These are phyloP conservation scores for Pentalonia nigronervosa DNA, from an alignment of 1,140 invertebrate species.

Conservation along the genomic window DNA sequence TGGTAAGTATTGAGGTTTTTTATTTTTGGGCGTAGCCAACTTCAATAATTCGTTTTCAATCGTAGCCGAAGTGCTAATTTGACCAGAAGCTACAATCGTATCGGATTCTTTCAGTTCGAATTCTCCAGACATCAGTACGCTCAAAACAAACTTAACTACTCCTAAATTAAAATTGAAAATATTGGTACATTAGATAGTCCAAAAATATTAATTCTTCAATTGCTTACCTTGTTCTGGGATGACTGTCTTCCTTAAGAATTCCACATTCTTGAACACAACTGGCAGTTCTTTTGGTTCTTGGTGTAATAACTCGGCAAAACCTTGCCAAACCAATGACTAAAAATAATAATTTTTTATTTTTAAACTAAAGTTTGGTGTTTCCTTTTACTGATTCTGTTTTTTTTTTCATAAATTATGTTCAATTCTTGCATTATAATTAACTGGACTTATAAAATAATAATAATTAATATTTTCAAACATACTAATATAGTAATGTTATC, in stretches of 20 bases:
- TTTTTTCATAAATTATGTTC: not conserved
- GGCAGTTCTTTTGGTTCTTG: slow-evolving; percentile 78
- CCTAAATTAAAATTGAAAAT: slow-evolving; percentile 61
- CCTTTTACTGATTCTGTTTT: not conserved
- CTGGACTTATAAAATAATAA: not conserved
- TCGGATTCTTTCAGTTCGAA: slow-evolving; percentile 92
- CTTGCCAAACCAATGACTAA: slow-evolving; percentile 85
- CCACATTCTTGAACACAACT: slow-evolving; percentile 84
- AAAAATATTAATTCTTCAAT: not conserved
- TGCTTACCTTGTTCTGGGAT: slow-evolving; percentile 75
- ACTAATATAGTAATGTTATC: not conserved
- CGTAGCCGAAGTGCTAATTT: slow-evolving; percentile 73
- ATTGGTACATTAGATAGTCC: not conserved
- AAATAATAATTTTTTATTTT: slow-evolving; percentile 58
- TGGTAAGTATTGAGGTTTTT: slow-evolving; percentile 69
- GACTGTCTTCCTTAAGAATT: slow-evolving; percentile 89
- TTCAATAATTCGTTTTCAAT: slow-evolving; percentile 68
- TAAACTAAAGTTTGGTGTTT: not conserved
- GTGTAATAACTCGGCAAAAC: slow-evolving; percentile 83
- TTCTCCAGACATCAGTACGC: slow-evolving; percentile 83
- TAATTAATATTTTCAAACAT: not conserved
- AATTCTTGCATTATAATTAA: not conserved
- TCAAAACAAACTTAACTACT: slow-evolving; percentile 82
- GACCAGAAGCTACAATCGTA: slow-evolving; percentile 79
- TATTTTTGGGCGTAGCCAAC: slow-evolving; percentile 63